Conservation (phyloP, 2,113 vertebrate genomes). For the Vicugna pacos region DNA sequence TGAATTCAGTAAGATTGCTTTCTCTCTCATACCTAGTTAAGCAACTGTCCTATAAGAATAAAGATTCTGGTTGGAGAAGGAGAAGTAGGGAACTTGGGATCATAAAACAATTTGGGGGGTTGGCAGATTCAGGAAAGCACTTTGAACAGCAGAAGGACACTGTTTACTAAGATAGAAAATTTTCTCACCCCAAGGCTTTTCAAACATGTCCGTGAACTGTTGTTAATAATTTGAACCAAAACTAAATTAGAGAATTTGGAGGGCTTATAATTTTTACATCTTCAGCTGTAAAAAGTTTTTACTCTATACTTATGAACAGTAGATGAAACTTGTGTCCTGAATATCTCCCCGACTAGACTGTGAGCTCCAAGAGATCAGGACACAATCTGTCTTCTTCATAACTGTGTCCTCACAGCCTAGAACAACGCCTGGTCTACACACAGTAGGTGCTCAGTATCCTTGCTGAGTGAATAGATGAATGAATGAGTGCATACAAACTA, state of each 20-base stretch:
- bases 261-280: neutral
- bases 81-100: neutral
- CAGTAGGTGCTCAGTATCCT: neutral
- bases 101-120: neutral
- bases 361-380: neutral
- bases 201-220: neutral
- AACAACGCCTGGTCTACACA: neutral
- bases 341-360: neutral
- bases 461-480: neutral
- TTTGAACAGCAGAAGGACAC: neutral
- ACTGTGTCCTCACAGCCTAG: neutral
- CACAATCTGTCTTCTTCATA: neutral
- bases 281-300: neutral
- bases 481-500: neutral
- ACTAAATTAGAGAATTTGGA: neutral
- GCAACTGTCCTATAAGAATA: neutral
- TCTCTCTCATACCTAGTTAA: neutral
- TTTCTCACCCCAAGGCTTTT: neutral
- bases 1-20: neutral
- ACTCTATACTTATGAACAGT: neutral
- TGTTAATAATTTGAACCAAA: neutral
- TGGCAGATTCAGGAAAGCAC: neutral
- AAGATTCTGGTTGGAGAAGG: neutral
- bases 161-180: neutral
- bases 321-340: neutral